phyloP scores from a whole-genome alignment of 2,797 vertebrate genomes.

The Sebastes umbrosus region DNA sequence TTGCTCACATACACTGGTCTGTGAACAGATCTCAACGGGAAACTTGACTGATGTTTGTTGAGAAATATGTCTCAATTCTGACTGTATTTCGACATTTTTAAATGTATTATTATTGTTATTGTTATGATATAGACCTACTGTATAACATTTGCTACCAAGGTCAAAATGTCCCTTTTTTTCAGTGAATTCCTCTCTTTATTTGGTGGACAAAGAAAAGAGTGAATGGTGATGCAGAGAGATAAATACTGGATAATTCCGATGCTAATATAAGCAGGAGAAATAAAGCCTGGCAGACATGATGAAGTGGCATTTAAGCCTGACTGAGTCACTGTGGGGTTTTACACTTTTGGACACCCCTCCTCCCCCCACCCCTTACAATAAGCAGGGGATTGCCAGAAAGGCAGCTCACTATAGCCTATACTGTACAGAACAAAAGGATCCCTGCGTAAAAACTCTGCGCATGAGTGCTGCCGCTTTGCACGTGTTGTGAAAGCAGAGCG shows the following conservation, averaged over 20 bases:
- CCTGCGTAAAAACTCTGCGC: constrained; percentile 53
- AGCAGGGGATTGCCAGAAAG: constrained; percentile 24
- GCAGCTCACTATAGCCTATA: constrained; percentile 1
- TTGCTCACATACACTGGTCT: neutral
- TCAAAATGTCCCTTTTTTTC: neutral
- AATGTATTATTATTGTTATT: too few species aligned
- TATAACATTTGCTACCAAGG: fast-evolving
- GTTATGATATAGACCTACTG: neutral
- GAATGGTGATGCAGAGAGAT: neutral
- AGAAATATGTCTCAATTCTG: neutral
- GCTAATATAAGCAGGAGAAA: neutral
- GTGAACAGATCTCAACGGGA: neutral
- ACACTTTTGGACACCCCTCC: constrained; percentile 20
- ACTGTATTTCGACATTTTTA: too few species aligned
- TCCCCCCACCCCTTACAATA: constrained; percentile 1
- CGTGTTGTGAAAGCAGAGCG: constrained; percentile 44
- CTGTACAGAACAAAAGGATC: constrained; percentile 74
- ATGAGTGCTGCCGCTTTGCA: constrained; percentile 50
- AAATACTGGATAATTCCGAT: neutral
- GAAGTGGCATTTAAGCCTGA: constrained; percentile 41
- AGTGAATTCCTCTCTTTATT: neutral
- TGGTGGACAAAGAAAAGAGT: neutral
- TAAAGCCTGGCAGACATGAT: constrained; percentile 1
- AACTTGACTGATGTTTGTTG: neutral
- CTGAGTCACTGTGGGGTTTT: constrained; percentile 56